Evolutionary conservation across 2,888 invertebrate species (phyloP).

Genomic region (Salticus scenicus): DNA sequence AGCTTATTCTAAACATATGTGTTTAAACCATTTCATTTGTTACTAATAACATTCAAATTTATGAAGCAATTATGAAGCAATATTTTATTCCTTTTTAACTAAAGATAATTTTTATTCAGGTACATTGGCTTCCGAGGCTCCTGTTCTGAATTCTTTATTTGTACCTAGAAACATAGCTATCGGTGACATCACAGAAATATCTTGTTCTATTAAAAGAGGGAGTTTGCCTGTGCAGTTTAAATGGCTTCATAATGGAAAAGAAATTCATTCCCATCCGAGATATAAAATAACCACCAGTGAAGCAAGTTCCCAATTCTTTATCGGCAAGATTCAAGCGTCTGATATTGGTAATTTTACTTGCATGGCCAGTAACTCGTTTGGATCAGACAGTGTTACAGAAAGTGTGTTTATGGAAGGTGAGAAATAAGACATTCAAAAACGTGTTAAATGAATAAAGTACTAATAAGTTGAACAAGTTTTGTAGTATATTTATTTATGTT

Average conservation of each 20-base stretch:
- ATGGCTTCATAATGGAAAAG: slow-evolving; percentile 45
- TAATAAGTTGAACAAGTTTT: too few species aligned
- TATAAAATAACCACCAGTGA: slow-evolving; percentile 18
- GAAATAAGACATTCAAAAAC: too few species aligned
- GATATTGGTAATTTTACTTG: too few species aligned
- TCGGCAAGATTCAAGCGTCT: slow-evolving; percentile 27
- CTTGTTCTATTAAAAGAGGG: slow-evolving; percentile 46
- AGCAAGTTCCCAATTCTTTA: slow-evolving; percentile 31
- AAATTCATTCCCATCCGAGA: neutral
- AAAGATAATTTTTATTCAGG: neutral
- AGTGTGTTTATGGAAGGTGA: slow-evolving; percentile 54
- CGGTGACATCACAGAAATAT: slow-evolving; percentile 42
- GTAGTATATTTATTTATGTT: too few species aligned
- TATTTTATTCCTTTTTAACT: too few species aligned
- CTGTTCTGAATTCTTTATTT: slow-evolving; percentile 34
- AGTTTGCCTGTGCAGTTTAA: slow-evolving; percentile 40
- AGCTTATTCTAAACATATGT: too few species aligned
- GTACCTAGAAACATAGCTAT: slow-evolving; percentile 42
- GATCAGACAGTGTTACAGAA: slow-evolving; percentile 40
- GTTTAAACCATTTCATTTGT: too few species aligned
- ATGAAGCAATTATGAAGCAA: too few species aligned
- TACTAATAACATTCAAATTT: too few species aligned
- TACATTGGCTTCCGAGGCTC: slow-evolving; percentile 2
- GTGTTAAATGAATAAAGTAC: too few species aligned
- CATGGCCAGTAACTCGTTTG: slow-evolving; percentile 31